A percentile compares a stretch with the other conserved stretches of the same genome.
phyloP scores from a whole-genome alignment of 2,797 vertebrate species.

The Buceros bicornis region DNA sequence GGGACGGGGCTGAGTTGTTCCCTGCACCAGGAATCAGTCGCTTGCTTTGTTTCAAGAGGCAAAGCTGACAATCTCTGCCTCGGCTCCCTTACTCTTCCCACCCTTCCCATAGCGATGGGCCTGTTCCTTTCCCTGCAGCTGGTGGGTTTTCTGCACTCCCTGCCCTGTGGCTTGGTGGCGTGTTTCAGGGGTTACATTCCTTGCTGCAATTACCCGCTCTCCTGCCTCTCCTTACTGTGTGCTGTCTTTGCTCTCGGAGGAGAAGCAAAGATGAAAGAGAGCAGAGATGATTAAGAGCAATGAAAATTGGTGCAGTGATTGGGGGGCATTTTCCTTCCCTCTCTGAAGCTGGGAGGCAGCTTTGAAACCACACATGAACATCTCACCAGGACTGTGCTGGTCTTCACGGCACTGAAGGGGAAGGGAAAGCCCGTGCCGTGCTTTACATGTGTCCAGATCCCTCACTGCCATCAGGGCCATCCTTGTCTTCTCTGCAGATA shows the following conservation, averaged over 20 bases:
- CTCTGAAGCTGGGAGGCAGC: neutral
- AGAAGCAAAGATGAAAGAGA: constrained; percentile 60
- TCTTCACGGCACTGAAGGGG: neutral
- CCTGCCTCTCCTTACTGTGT: neutral
- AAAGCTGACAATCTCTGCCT: neutral
- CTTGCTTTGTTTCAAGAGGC: neutral
- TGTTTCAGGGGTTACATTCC: neutral
- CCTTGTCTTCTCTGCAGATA: neutral
- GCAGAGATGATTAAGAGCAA: constrained; percentile 17
- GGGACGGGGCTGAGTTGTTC: neutral
- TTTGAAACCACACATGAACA: neutral
- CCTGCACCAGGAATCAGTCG: fast-evolving
- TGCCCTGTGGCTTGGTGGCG: fast-evolving
- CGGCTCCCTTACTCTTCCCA: neutral
- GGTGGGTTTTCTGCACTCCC: neutral
- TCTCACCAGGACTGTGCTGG: fast-evolving
- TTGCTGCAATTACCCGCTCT: neutral
- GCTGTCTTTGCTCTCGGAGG: neutral
- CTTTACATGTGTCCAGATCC: neutral
- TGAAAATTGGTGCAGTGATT: neutral
- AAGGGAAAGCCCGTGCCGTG: neutral
- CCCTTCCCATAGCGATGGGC: fast-evolving
- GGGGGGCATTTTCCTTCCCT: neutral
- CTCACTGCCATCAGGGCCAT: neutral
- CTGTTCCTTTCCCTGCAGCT: neutral